Evolutionary conservation across 2,113 vertebrate species (phyloP).

Genomic region (Vanacampus margaritifer): DNA sequence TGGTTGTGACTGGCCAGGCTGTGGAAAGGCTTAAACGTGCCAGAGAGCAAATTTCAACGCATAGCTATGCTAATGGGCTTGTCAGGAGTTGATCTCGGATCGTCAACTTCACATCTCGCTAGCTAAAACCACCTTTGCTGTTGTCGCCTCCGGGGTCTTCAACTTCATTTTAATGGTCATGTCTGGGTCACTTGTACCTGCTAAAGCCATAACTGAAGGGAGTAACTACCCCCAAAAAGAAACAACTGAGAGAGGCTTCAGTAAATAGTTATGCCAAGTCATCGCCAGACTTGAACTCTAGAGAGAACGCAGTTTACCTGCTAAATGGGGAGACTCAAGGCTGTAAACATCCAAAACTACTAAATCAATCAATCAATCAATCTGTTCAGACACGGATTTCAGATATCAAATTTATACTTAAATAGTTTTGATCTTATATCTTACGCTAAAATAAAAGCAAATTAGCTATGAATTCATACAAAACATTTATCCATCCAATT

Average conservation of each 20-base stretch:
- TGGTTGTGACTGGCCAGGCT: conserved; percentile 17
- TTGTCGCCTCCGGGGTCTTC: conserved; percentile 14
- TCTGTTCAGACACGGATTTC: too few species aligned
- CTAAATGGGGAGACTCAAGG: not conserved
- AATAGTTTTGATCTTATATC: too few species aligned
- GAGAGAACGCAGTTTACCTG: too few species aligned
- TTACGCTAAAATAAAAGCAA: too few species aligned
- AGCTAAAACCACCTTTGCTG: conserved; percentile 9
- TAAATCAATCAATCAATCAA: too few species aligned
- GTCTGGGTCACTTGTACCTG: conserved; percentile 7
- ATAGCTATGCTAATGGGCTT: conserved; percentile 8
- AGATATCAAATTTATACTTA: too few species aligned
- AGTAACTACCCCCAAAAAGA: too few species aligned
- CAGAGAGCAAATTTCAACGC: conserved; percentile 1
- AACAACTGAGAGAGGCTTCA: too few species aligned
- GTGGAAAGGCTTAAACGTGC: conserved; percentile 26
- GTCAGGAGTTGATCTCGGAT: conserved; percentile 3
- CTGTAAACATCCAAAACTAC: too few species aligned
- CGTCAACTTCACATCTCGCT: not conserved
- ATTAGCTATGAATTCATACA: too few species aligned
- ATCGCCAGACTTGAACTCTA: not conserved
- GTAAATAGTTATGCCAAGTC: not conserved
- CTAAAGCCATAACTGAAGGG: too few species aligned
- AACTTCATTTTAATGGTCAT: not conserved
- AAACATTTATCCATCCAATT: too few species aligned